These are phyloP conservation scores for Eulemur mongoz DNA, from an alignment of 2,797 vertebrate species.

Conservation along the genomic window DNA sequence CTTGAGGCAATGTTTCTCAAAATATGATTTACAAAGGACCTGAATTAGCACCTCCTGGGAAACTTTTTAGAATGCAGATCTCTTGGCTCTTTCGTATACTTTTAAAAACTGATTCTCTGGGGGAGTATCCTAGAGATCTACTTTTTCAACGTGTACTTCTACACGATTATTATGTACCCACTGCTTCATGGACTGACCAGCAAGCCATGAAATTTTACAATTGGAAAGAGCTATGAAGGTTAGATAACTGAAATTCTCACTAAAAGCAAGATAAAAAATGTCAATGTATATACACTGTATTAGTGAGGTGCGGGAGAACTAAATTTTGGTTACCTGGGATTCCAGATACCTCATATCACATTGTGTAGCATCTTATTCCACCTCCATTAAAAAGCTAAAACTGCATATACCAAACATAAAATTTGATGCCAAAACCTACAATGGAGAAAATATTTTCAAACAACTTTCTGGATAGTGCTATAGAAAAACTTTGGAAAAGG, in stretches of 20 bases:
- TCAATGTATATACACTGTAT: accelerated
- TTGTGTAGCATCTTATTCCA: not conserved
- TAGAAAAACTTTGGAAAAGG: not conserved
- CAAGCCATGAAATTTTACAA: not conserved
- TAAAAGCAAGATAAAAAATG: not conserved
- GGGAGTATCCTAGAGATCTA: accelerated
- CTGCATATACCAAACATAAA: not conserved
- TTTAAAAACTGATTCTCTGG: not conserved
- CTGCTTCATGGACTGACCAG: not conserved
- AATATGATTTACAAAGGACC: not conserved
- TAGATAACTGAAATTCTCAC: not conserved
- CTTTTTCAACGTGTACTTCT: not conserved
- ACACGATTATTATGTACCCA: not conserved
- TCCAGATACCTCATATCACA: not conserved
- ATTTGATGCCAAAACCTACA: not conserved
- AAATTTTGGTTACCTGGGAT: not conserved
- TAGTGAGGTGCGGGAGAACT: not conserved
- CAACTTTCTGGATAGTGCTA: not conserved
- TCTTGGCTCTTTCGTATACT: not conserved
- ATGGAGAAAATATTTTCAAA: not conserved
- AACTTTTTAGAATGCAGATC: not conserved
- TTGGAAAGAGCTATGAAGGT: not conserved
- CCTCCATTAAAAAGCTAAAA: not conserved
- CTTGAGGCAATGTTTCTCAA: not conserved
- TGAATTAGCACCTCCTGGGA: not conserved